Evolutionary conservation across 2,113 vertebrate genomes (phyloP), one percentile per base, ranked within the genome.

Genomic region (Thamnaconus septentrionalis): DNA sequence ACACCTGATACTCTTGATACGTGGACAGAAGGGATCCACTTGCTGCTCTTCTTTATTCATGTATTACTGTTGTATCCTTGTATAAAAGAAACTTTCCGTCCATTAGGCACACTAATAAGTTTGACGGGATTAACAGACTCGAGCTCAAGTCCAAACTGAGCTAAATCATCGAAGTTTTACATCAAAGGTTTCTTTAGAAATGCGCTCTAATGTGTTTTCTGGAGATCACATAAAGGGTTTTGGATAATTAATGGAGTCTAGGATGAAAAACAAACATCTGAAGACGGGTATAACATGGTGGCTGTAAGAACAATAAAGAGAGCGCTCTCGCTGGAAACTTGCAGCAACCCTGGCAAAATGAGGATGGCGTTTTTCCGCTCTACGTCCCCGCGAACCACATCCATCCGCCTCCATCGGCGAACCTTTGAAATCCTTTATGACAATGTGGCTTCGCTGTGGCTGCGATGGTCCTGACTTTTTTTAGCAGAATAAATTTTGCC

Each of bases 361-460:
- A 65, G 44, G 47, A 79, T 47, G 61, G 47, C 12, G 2, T 31
- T 31, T 31, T 31, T 31, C 18, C 18, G 18, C 18, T 31, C 18
- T 50, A 4, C 63, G 60, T 45, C 42, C 6, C 10, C 45, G 56
- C 49, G 43, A 64, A 71, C 59, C 41, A 5, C 44, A 45, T 57
- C 50, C 56, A 73, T 76, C 75, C 76, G 12, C 53, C 56, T 41
- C 31, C 76, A 80, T 76, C 66, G 76, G 69, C 0, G 64, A 64
- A 54, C 58, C 60, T 75, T 76, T 76, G 63, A 76, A 73, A 71
- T 42, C 58, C 18, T 80, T 76, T 71, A 73, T 66, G 64, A 75
- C 62, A 53, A 5, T 56, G 70, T 0, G 60, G 76, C 75, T 75
- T 64, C 18, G 12, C 53, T 9, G 44, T 42, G 9, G 64, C 62